Percentiles rank a stretch among this genome's conserved stretches.
Conservation (phyloP, 2,113 vertebrate species). For the Calypte anna region DNA sequence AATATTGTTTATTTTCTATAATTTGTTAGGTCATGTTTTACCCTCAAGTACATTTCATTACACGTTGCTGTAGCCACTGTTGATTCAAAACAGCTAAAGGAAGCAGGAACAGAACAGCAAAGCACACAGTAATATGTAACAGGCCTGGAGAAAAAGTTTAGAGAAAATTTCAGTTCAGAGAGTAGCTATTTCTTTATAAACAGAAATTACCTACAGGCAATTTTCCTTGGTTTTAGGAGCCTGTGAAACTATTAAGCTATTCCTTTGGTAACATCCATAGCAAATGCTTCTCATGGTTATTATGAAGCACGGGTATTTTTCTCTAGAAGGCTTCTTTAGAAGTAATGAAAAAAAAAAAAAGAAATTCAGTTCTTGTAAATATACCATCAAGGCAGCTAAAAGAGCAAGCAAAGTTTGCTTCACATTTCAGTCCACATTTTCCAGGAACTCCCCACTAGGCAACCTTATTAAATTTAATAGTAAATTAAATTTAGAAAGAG, state of each 20-base stretch:
- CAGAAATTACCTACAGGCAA: constrained; percentile 28
- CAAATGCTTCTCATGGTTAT: not conserved
- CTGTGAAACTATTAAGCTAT: constrained; percentile 24
- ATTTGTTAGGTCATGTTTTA: constrained; percentile 29
- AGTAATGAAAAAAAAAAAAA: not conserved
- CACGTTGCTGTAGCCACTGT: not conserved
- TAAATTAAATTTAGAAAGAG: constrained; percentile 43
- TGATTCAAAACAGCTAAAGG: constrained; percentile 52
- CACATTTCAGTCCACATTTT: not conserved
- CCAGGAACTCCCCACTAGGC: not conserved
- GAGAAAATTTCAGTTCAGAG: not conserved
- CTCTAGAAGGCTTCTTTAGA: not conserved
- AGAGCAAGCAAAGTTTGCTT: not conserved
- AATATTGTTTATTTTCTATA: constrained; percentile 21
- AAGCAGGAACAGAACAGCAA: not conserved
- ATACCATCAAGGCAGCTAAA: not conserved
- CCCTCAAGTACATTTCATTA: constrained; percentile 7
- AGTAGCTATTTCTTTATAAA: not conserved
- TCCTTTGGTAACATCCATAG: constrained; percentile 57
- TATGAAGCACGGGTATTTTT: not conserved
- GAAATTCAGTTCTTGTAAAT: not conserved
- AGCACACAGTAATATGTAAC: constrained; percentile 8
- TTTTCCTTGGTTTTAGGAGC: not conserved
- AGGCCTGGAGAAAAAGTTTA: constrained; percentile 17
- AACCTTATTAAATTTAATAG: constrained; percentile 6